Base-by-base conservation (phyloP, 2,113 vertebrate species). In the Ploceus nigricollis region DNA sequence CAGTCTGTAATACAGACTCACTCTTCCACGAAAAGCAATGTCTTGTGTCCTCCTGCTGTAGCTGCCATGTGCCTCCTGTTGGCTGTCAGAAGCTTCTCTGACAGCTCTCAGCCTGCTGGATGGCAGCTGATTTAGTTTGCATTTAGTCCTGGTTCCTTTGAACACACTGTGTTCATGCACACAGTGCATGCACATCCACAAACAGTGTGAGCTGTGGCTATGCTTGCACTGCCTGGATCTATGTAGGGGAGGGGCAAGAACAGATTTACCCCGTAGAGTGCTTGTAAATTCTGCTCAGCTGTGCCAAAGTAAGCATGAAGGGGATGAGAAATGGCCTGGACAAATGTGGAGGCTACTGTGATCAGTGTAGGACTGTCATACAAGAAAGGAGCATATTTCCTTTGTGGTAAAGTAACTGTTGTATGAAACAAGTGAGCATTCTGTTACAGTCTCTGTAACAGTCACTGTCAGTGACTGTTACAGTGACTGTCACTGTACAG, bases 131-230 rank as follows among this genome's bases (percentile, higher is more conserved):
- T 79, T 60, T 37, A 8, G 15, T 71, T 68, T 50, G 10, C 33
- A 15, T 65, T 85, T 30, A 50, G 33, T 42, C 51, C 23, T 44
- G 16, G 15, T 35, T 90, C 31, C 86, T 79, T 40, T 40, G 76
- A 73, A 24, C 28, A 11, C 1, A 1, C 23, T 24, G n/a, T 51
- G 37, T 5, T 47, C 28, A 14, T 4, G 7, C 33, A 16, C 7
- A 13, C 28, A 15, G 3, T 15, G 17, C 14, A 10, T 4, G 0
- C 39, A 42, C 30, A 61, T 4, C 19, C 12, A 7, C 10, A 9
- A 14, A 54, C 8, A 42, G 7, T 28, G 9, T 39, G 28, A 76
- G 40, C n/a, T 73, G 15, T 30, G 80, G n/a, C 17, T 71, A 0
- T 9, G 10, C n/a, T 53, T 65, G 28, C n/a, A 3, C 11, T 47